Percentiles rank a stretch among this genome's conserved stretches.
Evolutionary conservation across 2,113 vertebrate genomes (phyloP).

Genomic region (Vulpes vulpes): DNA sequence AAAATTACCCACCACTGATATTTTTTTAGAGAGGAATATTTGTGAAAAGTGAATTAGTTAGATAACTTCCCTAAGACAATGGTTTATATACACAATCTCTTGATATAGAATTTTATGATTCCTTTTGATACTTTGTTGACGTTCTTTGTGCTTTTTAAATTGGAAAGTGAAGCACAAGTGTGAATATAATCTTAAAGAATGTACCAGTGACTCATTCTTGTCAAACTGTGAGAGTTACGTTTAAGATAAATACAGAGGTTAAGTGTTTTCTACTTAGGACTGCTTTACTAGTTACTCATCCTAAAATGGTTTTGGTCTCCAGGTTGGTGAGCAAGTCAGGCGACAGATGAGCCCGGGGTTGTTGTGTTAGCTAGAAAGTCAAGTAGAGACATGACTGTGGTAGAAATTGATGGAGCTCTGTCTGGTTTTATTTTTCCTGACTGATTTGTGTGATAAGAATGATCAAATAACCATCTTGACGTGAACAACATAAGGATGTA

Average conservation of each 20-base stretch:
- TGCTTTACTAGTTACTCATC: neutral
- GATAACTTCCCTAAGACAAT: neutral
- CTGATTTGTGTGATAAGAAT: neutral
- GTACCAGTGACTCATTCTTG: neutral
- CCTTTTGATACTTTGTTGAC: neutral
- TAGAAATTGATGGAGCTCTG: neutral
- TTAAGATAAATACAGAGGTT: neutral
- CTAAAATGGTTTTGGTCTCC: neutral
- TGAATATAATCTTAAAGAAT: neutral
- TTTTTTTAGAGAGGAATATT: neutral
- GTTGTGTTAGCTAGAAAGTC: neutral
- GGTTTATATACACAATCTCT: neutral
- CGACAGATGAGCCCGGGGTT: neutral
- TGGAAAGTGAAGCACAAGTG: neutral
- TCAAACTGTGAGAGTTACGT: neutral
- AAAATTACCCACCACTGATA: neutral
- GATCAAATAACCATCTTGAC: neutral
- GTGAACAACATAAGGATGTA: neutral
- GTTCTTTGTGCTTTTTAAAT: constrained; percentile 15
- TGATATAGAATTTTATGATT: neutral
- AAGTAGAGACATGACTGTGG: neutral
- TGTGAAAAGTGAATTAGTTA: neutral
- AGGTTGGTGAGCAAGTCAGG: neutral
- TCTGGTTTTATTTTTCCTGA: neutral
- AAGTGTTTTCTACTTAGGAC: neutral